Conservation (phyloP, 2,113 vertebrate species). For the Gambusia holbrooki region DNA sequence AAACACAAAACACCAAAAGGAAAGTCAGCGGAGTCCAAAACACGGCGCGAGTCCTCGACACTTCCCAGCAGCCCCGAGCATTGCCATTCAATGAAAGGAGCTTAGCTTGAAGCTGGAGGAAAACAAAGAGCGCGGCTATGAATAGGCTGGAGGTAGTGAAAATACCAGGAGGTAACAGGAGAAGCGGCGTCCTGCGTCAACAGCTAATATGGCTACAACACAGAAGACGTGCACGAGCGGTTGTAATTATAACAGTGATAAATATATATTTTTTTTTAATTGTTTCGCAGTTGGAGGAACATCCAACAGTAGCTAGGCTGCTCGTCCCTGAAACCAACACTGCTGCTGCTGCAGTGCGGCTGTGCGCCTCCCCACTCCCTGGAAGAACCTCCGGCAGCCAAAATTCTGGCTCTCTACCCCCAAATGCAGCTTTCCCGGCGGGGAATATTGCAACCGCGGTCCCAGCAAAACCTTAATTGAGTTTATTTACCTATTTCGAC, state of each 20-base stretch:
- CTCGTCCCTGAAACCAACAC: slow-evolving; percentile 18
- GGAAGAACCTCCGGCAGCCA: background rate
- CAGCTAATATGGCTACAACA: slow-evolving; percentile 4
- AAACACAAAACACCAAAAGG: slow-evolving; percentile 9
- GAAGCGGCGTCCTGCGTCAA: slow-evolving; percentile 3
- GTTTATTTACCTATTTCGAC: slow-evolving; percentile 78
- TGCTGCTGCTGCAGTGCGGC: slow-evolving; percentile 69
- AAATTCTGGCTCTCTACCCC: background rate
- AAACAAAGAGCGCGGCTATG: slow-evolving; percentile 72
- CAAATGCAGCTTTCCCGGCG: background rate
- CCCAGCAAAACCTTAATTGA: slow-evolving; percentile 40
- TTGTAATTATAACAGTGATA: background rate
- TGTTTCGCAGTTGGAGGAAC: slow-evolving; percentile 12
- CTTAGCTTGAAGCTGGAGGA: slow-evolving; percentile 49
- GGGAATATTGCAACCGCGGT: background rate
- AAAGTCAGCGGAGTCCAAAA: background rate
- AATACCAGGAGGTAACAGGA: slow-evolving; percentile 24
- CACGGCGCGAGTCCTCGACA: background rate
- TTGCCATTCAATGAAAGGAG: slow-evolving; percentile 27
- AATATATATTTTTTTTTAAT: background rate
- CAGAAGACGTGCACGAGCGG: background rate
- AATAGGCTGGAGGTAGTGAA: slow-evolving; percentile 38
- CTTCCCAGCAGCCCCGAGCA: background rate
- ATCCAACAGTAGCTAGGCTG: slow-evolving; percentile 24
- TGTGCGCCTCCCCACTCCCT: slow-evolving; percentile 7